phyloP scores from a whole-genome alignment of 1,140 invertebrate species.

The Pinna nobilis region DNA sequence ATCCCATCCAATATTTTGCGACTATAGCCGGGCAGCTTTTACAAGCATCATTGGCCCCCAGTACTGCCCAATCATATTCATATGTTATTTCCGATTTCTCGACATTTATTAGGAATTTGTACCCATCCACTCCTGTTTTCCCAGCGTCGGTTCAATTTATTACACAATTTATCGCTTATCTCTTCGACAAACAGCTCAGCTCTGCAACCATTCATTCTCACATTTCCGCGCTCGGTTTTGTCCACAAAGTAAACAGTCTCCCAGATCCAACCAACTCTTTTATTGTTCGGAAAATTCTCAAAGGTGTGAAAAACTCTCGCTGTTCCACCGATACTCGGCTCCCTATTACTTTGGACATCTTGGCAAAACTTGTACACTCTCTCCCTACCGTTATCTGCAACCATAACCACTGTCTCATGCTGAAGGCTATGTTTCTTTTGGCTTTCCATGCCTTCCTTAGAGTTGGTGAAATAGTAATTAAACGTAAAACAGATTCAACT shows the following conservation, averaged over 20 bases:
- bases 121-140: neutral
- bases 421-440: too few species aligned
- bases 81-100: neutral
- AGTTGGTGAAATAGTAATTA: neutral
- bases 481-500: neutral
- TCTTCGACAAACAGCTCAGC: neutral
- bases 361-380: neutral
- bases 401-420: neutral
- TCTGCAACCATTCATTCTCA: neutral
- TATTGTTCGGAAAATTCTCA: constrained; percentile 13
- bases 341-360: neutral
- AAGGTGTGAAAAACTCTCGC: neutral
- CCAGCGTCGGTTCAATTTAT: neutral
- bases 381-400: neutral
- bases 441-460: constrained; percentile 14
- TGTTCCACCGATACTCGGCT: neutral
- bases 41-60: neutral
- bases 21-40: neutral
- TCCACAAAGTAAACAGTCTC: constrained; percentile 1
- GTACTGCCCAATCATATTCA: neutral
- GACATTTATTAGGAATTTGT: neutral
- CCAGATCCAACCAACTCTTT: constrained; percentile 6
- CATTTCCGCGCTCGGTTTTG: constrained; percentile 9
- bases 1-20: constrained; percentile 9
- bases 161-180: constrained; percentile 13